A percentile compares a stretch with the other conserved stretches of the same genome.
These are phyloP conservation scores for Cotesia typhae DNA, from an alignment of 1,140 invertebrate genomes.

Conservation along the genomic window DNA sequence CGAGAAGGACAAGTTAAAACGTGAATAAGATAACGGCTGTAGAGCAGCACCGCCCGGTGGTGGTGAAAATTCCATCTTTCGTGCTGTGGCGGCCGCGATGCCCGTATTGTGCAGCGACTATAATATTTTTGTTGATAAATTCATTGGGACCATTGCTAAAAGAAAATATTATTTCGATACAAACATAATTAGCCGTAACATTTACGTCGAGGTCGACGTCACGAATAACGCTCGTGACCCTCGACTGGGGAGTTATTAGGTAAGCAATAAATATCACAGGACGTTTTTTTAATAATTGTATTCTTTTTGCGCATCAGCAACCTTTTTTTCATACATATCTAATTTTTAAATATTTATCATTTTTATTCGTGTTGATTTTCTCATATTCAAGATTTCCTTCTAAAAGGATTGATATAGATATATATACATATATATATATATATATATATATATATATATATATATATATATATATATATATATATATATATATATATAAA, in stretches of 20 bases:
- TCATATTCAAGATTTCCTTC: neutral
- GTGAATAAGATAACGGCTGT: slow-evolving; percentile 34
- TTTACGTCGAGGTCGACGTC: slow-evolving; percentile 32
- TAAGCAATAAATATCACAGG: slow-evolving; percentile 32
- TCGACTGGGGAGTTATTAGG: slow-evolving; percentile 43
- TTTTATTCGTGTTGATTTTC: slow-evolving; percentile 5
- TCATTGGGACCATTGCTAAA: slow-evolving; percentile 41
- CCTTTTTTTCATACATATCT: neutral
- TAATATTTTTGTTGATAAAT: slow-evolving; percentile 46
- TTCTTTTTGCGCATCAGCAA: slow-evolving; percentile 17
- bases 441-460: no score
- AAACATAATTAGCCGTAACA: slow-evolving; percentile 10
- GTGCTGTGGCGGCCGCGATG: slow-evolving; percentile 51
- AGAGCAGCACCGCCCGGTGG: slow-evolving; percentile 35
- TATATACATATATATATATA: no score
- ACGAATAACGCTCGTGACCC: slow-evolving; percentile 34
- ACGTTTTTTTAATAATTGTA: neutral
- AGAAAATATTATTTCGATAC: slow-evolving; percentile 28
- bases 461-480: no score
- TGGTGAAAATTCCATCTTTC: slow-evolving; percentile 24
- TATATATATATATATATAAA: no score
- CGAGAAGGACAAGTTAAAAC: slow-evolving; percentile 9
- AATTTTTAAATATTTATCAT: neutral
- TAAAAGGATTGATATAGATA: no score
- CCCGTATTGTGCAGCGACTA: slow-evolving; percentile 50